Base-by-base conservation (phyloP, 1,140 invertebrate species). In the Sminthurinus signatus region DNA sequence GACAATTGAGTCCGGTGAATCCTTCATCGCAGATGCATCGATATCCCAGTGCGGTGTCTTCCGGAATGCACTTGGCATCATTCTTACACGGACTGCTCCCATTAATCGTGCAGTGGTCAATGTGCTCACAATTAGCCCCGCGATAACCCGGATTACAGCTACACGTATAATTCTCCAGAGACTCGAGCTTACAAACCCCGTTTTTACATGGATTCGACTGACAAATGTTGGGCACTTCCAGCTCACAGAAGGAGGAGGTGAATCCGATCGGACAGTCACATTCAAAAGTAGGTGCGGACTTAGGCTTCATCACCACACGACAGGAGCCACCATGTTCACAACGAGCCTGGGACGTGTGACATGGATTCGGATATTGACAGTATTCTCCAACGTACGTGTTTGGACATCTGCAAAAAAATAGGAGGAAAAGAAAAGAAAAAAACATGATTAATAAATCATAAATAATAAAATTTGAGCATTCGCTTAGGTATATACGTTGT, bases 261-360 rank as follows among this genome's bases (percentile, higher is more conserved):
- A 87, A 98, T 19, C 95, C 95, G 60, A 94, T 80, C 1, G 91
- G 87, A 78, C 93, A 95, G 60, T 83, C 80, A 78, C 93, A 96
- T 60, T 82, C 82, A 79, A 95, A 96, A 17, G 84, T 84, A 0
- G 89, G 88, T 0, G 83, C 81, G 27, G 81, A 80, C 12, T 79
- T 75, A 27, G 79, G 79, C 15, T 84, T 84, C 58, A 85, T 82
- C 52, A 84, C 80, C 23, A 93, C 89, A 61, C 86, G 78, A 76
- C 95, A 97, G 1, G 88, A 88, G 51, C 93, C 94, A 4, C 91
- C 91, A 76, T 98, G 97, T 77, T 94, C 90, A 78, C 89, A 93
- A 4, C 70, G 19, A 5, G 65, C 57, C 48, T 68, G 66, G 8
- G 70, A 65, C 86, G 89, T 51, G 32, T 89, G 84, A 76, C 94